These are phyloP conservation scores for Crossocerus cetratus DNA, from an alignment of 2,888 invertebrate species.

Conservation along the genomic window DNA sequence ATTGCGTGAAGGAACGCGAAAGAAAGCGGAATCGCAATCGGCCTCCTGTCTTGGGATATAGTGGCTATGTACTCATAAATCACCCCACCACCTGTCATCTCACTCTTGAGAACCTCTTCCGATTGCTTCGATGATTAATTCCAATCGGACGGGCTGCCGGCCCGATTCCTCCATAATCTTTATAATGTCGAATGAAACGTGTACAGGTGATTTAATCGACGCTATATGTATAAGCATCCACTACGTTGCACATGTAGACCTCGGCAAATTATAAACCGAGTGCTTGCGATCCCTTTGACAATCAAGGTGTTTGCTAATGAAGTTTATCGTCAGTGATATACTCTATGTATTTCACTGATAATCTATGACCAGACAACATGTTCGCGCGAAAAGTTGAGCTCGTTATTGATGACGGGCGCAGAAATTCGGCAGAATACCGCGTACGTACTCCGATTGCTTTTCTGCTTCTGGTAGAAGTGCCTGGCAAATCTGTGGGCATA, in stretches of 20 bases:
- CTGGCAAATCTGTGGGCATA: slow-evolving; percentile 7
- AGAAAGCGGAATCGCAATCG: slow-evolving; percentile 39
- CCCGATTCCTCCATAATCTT: background rate
- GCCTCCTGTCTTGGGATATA: slow-evolving; percentile 33
- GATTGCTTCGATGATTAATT: slow-evolving; percentile 31
- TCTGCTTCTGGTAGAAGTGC: slow-evolving; percentile 21
- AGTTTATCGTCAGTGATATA: too few species aligned
- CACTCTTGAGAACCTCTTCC: slow-evolving; percentile 19
- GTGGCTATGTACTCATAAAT: slow-evolving; percentile 46
- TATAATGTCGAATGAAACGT: too few species aligned
- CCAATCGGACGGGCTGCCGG: slow-evolving; percentile 18
- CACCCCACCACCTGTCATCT: slow-evolving; percentile 31
- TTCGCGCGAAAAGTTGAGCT: slow-evolving; percentile 5
- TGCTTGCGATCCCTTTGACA: too few species aligned
- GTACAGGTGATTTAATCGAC: too few species aligned
- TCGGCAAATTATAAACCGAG: too few species aligned
- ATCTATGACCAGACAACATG: too few species aligned
- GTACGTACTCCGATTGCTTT: slow-evolving; percentile 22
- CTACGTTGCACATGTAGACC: too few species aligned
- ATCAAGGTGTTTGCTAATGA: too few species aligned
- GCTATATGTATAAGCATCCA: too few species aligned
- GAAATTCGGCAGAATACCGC: slow-evolving; percentile 28
- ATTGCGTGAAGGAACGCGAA: slow-evolving; percentile 46
- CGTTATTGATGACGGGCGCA: background rate
- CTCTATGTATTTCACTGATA: too few species aligned